These are phyloP conservation scores for Apoderus coryli DNA, from an alignment of 2,888 invertebrate genomes.

Conservation along the genomic window DNA sequence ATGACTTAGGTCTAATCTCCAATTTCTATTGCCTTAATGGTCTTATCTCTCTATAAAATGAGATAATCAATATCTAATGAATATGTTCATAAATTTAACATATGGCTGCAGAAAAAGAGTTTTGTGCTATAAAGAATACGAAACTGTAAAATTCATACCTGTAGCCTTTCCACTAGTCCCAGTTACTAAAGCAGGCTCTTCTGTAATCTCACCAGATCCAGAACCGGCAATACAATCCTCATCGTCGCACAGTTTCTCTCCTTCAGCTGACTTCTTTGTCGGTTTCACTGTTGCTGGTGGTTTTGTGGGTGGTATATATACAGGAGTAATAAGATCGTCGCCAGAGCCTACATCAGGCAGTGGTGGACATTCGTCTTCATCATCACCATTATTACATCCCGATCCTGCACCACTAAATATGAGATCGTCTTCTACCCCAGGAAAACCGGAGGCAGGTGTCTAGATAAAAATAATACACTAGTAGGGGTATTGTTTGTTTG, in stretches of 20 bases:
- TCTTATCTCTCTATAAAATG: too few species aligned
- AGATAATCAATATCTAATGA: too few species aligned
- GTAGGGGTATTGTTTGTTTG: neutral
- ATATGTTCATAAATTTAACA: too few species aligned
- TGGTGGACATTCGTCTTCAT: conserved; percentile 83
- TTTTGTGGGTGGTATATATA: conserved; percentile 70
- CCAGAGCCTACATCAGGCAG: conserved; percentile 63
- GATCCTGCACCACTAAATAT: conserved; percentile 87
- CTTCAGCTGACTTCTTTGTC: conserved; percentile 21
- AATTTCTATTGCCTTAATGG: too few species aligned
- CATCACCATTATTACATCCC: conserved; percentile 78
- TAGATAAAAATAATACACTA: conserved; percentile 27
- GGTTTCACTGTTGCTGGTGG: conserved; percentile 45
- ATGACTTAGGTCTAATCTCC: too few species aligned
- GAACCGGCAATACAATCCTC: conserved; percentile 78
- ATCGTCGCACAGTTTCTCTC: conserved; percentile 44
- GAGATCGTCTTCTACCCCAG: conserved; percentile 70
- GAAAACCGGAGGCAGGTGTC: conserved; percentile 75
- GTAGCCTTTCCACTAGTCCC: conserved; percentile 39
- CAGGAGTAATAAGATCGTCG: conserved; percentile 84
- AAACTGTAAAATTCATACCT: conserved; percentile 27
- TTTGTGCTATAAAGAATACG: conserved; percentile 9
- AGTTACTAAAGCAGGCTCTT: conserved; percentile 47
- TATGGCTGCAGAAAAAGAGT: too few species aligned
- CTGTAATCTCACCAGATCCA: conserved; percentile 54